Evolutionary conservation across 2,888 invertebrate species (phyloP), one percentile per base, ranked within the genome.

Genomic region (Cryptophagus acutangulus): DNA sequence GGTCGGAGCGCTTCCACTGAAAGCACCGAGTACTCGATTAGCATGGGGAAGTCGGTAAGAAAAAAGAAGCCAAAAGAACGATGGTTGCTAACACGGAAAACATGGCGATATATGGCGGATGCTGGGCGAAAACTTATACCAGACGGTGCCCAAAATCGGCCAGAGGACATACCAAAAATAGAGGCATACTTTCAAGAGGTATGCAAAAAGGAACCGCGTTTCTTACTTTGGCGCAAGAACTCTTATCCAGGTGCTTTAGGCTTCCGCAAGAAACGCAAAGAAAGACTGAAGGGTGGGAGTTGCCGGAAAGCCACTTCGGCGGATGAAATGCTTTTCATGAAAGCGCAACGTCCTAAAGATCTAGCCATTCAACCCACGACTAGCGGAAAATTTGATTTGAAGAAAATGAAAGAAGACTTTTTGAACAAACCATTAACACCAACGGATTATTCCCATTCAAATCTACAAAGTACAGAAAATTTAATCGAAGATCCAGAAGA

Each of bases 91-190:
- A 90, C 90, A 30, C 74, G 90, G 43, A 90, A 91, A 71, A 90
- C 90, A 33, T 90, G 90, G 90, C 76, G 87, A 57, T 90, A 90
- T 69, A 91, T 91, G 90, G 81, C 88, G n/a, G 90, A 90, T 57
- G 88, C 89, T 17, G 90, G 90, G 30, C 80, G 87, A 43, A 84
- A 85, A 61, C 74, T 91, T 36, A 82, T 90, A 41, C 90, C 90
- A n/a, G 89, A 89, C 36, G 84, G 85, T 13, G 75, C 77, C 2
- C 78, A 79, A 59, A 84, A 84, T 65, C 75, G 82, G 2, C 68
- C 76, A 1, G 87, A 89, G 61, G 87, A 87, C 59, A 74, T 90
- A 43, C 83, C 86, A 2, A 81, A 82, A 51, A 82, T 89, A 53
- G 89, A 90, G 63, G 82, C 84, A 15, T 84, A 88, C 64, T 91